Conservation (phyloP, 2,113 vertebrate species). For the Stercorarius parasiticus region DNA sequence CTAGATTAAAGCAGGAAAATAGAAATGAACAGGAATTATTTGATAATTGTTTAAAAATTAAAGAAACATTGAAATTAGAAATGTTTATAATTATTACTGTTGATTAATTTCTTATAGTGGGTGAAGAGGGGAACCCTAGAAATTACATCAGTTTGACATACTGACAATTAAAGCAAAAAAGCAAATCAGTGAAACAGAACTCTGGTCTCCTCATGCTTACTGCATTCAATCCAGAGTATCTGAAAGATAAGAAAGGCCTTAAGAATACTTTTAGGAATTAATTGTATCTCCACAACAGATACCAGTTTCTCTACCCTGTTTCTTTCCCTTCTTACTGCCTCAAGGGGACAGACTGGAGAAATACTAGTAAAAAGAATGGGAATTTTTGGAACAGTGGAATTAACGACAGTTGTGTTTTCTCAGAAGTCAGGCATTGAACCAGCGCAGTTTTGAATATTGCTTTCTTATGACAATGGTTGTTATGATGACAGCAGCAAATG, state of each 20-base stretch:
- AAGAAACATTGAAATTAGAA: background rate
- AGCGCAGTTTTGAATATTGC: conserved; percentile 1
- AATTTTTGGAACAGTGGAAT: conserved; percentile 11
- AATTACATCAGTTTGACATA: background rate
- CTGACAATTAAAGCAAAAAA: background rate
- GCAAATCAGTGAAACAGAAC: background rate
- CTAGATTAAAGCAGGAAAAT: background rate
- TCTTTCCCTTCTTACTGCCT: background rate
- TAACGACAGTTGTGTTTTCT: conserved; percentile 12
- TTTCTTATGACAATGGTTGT: conserved; percentile 12
- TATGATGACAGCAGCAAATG: conserved; percentile 37
- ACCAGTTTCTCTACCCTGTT: background rate
- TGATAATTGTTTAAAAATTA: background rate
- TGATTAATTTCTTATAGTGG: background rate
- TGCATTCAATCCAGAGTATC: background rate
- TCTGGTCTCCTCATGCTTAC: background rate
- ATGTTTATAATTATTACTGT: background rate
- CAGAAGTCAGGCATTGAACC: conserved; percentile 24
- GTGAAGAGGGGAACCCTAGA: background rate
- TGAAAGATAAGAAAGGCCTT: background rate
- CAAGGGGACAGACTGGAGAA: background rate
- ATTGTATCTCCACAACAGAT: background rate
- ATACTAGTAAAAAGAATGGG: background rate
- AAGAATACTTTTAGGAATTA: background rate
- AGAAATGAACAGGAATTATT: background rate